A percentile compares a stretch with the other conserved stretches of the same genome.
These are phyloP conservation scores for Andrena minutula DNA, from an alignment of 2,888 invertebrate species.

Conservation along the genomic window DNA sequence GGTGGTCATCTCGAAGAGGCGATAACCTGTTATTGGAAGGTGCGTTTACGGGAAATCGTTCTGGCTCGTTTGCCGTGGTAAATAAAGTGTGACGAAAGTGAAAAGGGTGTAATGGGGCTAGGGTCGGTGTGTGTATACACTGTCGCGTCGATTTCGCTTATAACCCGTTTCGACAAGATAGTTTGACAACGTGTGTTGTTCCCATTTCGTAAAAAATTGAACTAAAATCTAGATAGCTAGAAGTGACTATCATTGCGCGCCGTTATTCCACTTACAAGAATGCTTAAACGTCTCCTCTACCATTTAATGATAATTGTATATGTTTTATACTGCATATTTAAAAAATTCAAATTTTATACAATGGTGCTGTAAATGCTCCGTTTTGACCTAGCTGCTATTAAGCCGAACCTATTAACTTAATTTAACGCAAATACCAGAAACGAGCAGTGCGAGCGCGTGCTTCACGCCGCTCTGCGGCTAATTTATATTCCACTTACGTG, in stretches of 20 bases:
- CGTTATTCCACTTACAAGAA: too few species aligned
- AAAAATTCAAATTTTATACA: too few species aligned
- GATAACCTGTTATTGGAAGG: conserved; percentile 53
- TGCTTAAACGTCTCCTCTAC: too few species aligned
- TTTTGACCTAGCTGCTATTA: neutral
- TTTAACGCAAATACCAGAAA: neutral
- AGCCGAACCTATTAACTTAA: neutral
- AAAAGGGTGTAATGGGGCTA: conserved; percentile 12
- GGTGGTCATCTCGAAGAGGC: conserved; percentile 27
- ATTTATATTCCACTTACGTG: conserved; percentile 59
- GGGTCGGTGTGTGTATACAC: neutral
- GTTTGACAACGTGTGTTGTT: neutral
- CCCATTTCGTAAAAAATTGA: neutral
- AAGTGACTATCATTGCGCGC: too few species aligned
- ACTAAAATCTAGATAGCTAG: too few species aligned
- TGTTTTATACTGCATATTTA: too few species aligned
- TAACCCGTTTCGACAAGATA: neutral
- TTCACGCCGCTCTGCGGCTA: conserved; percentile 14
- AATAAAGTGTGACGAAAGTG: conserved; percentile 30
- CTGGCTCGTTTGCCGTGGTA: neutral
- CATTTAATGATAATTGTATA: too few species aligned
- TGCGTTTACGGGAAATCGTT: conserved; percentile 24
- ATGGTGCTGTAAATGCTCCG: too few species aligned
- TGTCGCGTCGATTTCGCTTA: neutral
- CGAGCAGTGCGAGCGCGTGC: neutral